These are phyloP conservation scores for Heterocephalus glaber DNA, from an alignment of 2,113 vertebrate species.

Conservation along the genomic window DNA sequence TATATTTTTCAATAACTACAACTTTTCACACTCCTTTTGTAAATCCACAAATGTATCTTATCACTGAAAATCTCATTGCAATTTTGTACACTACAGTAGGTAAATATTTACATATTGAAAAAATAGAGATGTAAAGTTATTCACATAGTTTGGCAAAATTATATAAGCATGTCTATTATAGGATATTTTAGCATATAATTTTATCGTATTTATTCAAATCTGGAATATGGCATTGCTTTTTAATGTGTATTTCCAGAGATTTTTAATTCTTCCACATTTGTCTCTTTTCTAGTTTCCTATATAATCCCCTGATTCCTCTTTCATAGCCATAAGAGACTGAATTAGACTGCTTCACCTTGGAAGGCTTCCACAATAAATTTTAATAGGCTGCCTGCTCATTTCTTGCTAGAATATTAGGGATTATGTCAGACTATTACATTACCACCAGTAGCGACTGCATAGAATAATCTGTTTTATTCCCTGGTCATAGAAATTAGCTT, in stretches of 20 bases:
- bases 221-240: neutral
- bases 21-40: neutral
- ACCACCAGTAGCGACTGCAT: neutral
- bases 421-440: slow-evolving; percentile 17
- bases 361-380: slow-evolving; percentile 14
- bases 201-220: neutral
- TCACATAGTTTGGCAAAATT: neutral
- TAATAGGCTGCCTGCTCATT: slow-evolving; percentile 34
- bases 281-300: slow-evolving; percentile 55
- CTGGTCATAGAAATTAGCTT: slow-evolving; percentile 30
- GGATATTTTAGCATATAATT: neutral
- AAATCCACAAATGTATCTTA: neutral
- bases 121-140: neutral
- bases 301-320: neutral
- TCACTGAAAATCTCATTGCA: neutral
- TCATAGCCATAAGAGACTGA: neutral
- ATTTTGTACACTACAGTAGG: neutral
- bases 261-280: neutral
- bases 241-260: neutral
- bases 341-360: neutral
- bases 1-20: neutral
- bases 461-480: neutral
- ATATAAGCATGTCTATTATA: neutral
- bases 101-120: neutral
- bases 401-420: neutral